phyloP scores from a whole-genome alignment of 2,113 vertebrate genomes.

The Archocentrus centrarchus region DNA sequence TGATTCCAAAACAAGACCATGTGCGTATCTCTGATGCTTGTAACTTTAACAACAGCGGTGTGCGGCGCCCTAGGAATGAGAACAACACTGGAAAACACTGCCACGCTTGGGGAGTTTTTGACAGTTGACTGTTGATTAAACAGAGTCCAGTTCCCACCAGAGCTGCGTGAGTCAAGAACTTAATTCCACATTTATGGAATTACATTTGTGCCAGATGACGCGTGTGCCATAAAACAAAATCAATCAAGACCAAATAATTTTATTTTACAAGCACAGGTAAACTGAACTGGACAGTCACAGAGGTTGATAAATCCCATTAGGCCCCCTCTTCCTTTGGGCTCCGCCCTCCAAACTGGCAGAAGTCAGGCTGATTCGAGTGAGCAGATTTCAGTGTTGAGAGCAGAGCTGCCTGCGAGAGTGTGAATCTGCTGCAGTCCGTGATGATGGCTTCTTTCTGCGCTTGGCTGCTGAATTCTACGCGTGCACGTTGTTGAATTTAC shows the following conservation, averaged over 20 bases:
- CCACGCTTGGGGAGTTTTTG: conserved; percentile 44
- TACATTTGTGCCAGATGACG: not conserved
- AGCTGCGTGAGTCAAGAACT: conserved; percentile 38
- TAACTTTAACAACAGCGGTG: not conserved
- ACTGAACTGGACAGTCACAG: no score
- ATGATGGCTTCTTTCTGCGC: no score
- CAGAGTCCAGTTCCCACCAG: conserved; percentile 20
- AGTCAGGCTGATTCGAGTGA: no score
- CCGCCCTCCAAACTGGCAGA: no score
- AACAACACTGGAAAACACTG: conserved; percentile 26
- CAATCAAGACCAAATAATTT: not conserved
- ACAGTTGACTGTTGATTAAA: conserved; percentile 54
- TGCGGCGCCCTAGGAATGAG: not conserved
- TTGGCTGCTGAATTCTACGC: not conserved
- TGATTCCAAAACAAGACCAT: conserved; percentile 1
- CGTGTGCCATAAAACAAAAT: not conserved
- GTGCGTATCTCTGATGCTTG: not conserved
- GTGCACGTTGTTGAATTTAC: not conserved
- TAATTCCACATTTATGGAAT: conserved; percentile 1
- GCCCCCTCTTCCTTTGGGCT: no score
- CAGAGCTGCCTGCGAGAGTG: no score
- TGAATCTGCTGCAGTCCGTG: no score
- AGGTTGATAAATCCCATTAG: no score
- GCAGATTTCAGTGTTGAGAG: no score
- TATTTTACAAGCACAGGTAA: not conserved